Conservation (phyloP, 2,888 invertebrate genomes). For the Brachypterus glaber region DNA sequence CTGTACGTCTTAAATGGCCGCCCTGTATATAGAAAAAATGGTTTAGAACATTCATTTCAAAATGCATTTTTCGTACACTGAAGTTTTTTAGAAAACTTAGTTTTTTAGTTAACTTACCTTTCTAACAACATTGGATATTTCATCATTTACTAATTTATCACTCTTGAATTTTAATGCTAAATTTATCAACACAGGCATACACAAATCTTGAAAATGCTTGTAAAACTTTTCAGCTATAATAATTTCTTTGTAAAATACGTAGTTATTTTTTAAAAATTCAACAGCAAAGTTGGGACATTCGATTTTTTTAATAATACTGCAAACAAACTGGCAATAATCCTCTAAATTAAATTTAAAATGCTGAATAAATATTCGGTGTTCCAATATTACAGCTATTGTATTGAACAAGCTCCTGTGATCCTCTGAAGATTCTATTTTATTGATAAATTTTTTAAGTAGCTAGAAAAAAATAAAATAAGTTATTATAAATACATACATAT, state of each 20-base stretch:
- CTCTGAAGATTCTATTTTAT: not conserved
- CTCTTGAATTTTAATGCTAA: constrained; percentile 17
- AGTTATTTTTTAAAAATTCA: constrained; percentile 20
- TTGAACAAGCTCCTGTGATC: not conserved
- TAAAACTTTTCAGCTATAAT: constrained; percentile 17
- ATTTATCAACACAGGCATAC: constrained; percentile 14
- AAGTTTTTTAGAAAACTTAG: too few species aligned
- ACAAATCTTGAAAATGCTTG: constrained; percentile 18
- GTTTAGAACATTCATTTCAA: too few species aligned
- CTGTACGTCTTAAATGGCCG: too few species aligned
- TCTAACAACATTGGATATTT: constrained; percentile 19
- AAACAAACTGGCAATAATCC: constrained; percentile 26
- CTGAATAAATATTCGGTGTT: constrained; percentile 27
- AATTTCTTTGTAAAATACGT: constrained; percentile 21
- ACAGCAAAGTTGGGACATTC: constrained; percentile 13
- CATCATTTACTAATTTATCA: constrained; percentile 16
- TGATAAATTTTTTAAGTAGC: constrained; percentile 10
- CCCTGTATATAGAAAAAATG: too few species aligned
- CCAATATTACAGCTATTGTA: constrained; percentile 8
- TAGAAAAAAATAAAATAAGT: too few species aligned
- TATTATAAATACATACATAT: too few species aligned
- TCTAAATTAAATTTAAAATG: constrained; percentile 28
- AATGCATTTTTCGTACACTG: too few species aligned
- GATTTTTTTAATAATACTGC: constrained; percentile 18
- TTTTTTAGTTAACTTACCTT: constrained; percentile 24